Conservation (phyloP, 2,113 vertebrate species). For the Pseudorectes ferrugineus region DNA sequence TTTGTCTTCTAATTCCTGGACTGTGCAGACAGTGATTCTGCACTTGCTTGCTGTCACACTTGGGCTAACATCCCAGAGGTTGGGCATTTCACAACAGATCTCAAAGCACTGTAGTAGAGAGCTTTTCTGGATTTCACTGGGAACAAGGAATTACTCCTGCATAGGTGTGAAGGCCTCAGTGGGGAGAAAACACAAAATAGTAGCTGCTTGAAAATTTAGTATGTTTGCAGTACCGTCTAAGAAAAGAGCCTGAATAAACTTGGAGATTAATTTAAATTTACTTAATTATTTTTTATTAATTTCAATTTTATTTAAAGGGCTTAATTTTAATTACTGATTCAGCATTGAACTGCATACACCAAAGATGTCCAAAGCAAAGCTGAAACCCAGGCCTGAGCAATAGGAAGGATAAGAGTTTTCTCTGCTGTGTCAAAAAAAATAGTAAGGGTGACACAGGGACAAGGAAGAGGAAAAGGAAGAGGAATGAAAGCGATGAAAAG, state of each 20-base stretch:
- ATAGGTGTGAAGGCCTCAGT: neutral
- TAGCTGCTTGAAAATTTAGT: neutral
- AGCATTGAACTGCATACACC: neutral
- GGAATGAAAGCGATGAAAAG: neutral
- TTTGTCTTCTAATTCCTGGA: neutral
- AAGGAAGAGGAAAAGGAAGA: constrained; percentile 25
- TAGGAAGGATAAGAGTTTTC: neutral
- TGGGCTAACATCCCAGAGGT: neutral
- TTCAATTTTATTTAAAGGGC: neutral
- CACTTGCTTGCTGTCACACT: neutral
- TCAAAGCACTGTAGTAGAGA: neutral
- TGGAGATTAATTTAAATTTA: neutral
- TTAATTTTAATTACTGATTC: neutral
- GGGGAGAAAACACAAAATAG: neutral
- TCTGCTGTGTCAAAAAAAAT: neutral
- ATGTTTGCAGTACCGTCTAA: neutral
- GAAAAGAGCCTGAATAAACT: neutral
- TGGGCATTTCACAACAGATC: neutral
- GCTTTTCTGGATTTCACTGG: neutral
- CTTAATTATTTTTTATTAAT: neutral
- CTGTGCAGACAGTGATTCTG: neutral
- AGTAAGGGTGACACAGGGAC: neutral
- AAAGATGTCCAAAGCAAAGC: neutral
- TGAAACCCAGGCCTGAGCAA: neutral
- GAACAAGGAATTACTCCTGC: neutral